Base-by-base conservation (phyloP, 2,888 invertebrate genomes). In the Spialia ferax region DNA sequence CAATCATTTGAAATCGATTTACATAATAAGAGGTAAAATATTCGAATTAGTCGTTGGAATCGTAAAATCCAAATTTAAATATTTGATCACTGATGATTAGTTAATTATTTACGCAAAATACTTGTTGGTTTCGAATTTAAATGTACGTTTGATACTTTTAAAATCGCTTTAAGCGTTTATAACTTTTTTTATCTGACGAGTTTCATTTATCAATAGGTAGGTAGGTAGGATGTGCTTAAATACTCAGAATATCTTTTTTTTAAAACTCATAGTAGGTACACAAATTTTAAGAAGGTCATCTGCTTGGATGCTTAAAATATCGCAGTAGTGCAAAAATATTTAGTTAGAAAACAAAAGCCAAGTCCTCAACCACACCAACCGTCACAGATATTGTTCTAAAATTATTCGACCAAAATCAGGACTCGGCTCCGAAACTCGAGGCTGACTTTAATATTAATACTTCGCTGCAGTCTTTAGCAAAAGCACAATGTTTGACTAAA, bases 1-100 rank as follows among this genome's bases (percentile, higher is more conserved):
- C 66, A 69, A 70, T 69, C 67, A 67, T 73, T 73, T 71, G 60
- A 75, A 76, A 77, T 56, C 23, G 63, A 74, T 74, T 74, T 71
- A 64, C 75, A 75, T 74, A 73, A 74, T 73, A 60, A 50, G 62
- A 64, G 32, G 60, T 23, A 52, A 70, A 78, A 82, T 84, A 77
- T 76, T 77, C 74, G 77, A 81, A 81, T 81, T 74, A 75, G 76
- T 76, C 66, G 23, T 61, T 48, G 13, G 66, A 68, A 63, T 71
- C 72, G 69, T 72, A 71, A 71, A 72, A 66, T 65, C 66, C 69
- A 57, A 52, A 66, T 66, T 60, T 42, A 66, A 54, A 65, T 65
- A 65, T 66, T 66, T 54, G 42, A 59, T 71, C 69, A 69, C 54
- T 56, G 64, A 69, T 66, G 68, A 72, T 72, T 66, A 64, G 65